Base-by-base conservation (phyloP, 2,797 vertebrate species). In the Hozukius guyotensis region DNA sequence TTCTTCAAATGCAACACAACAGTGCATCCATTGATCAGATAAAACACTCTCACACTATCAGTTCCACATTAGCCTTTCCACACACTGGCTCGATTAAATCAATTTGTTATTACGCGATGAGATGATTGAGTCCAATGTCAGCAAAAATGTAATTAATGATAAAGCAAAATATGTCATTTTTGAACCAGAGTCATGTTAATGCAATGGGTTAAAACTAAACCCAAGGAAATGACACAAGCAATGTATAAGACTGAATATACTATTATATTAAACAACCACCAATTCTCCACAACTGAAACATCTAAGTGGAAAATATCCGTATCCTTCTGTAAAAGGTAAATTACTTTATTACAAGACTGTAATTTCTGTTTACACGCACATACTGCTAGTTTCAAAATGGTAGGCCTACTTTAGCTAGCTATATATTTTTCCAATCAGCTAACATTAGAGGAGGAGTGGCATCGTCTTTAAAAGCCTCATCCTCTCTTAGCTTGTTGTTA, bases 21-120 rank as follows among this genome's bases (percentile, higher is more conserved):
- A 77, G 64, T 46, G 4, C 22, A 5, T 31, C 72, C 67, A 46
- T 60, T 79, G 68, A 86, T 75, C 32, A 18, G 53, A 66, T 62
- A n/a, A 60, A 77, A 6, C 18, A 4, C 42, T 32, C 55, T 36
- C 24, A 32, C 49, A 9, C 12, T 8, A 55, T 53, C 38, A 5
- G 49, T 49, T 68, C 72, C 38, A 18, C 65, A 25, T 49, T 18
- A 24, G n/a, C n/a, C 36, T 49, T 49, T 68, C 72, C 38, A 34
- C 34, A 62, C 59, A 38, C 31, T n/a, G 29, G 1, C 63, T 63
- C 27, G 2, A 11, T 14, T 16, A 11, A 62, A 55, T 72, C 73
- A 55, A 53, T 78, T 65, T 36, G 22, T 10, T 20, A 22, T 72
- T 34, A 81, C 1, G 2, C 16, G 3, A 66, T 18, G 31, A 59